These are phyloP conservation scores for Pristionchus fissidentatus DNA, from an alignment of 2,888 invertebrate genomes.

Conservation along the genomic window DNA sequence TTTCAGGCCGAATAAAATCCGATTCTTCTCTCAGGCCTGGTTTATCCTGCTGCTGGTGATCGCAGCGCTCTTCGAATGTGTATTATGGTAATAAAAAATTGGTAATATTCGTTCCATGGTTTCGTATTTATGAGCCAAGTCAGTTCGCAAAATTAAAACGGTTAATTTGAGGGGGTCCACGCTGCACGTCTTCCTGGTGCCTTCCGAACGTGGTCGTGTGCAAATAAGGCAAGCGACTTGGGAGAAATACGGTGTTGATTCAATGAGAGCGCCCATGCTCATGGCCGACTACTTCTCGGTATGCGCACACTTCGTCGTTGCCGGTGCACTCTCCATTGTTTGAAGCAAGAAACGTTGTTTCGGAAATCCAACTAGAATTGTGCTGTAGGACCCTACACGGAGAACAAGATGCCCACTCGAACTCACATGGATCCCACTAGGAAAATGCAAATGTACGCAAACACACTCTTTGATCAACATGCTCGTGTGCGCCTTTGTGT, in stretches of 20 bases:
- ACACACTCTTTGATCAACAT: too few relatives aligned
- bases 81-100: neutral
- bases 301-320: too few relatives aligned
- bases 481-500: neutral
- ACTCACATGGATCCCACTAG: too few relatives aligned
- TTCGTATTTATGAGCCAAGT: too few relatives aligned
- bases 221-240: neutral
- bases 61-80: neutral
- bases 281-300: neutral
- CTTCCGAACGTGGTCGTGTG: neutral
- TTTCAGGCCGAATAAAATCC: neutral
- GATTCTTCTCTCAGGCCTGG: neutral
- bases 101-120: too few relatives aligned
- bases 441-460: too few relatives aligned
- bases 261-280: neutral
- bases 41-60: neutral
- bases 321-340: too few relatives aligned
- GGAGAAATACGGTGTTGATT: neutral
- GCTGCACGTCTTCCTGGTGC: neutral
- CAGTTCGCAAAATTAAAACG: too few relatives aligned
- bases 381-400: too few relatives aligned
- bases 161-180: neutral
- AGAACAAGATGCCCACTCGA: too few relatives aligned
- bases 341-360: too few relatives aligned
- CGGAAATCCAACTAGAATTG: too few relatives aligned